Conservation (phyloP, 2,797 vertebrate genomes). For the Myripristis jacobus region DNA sequence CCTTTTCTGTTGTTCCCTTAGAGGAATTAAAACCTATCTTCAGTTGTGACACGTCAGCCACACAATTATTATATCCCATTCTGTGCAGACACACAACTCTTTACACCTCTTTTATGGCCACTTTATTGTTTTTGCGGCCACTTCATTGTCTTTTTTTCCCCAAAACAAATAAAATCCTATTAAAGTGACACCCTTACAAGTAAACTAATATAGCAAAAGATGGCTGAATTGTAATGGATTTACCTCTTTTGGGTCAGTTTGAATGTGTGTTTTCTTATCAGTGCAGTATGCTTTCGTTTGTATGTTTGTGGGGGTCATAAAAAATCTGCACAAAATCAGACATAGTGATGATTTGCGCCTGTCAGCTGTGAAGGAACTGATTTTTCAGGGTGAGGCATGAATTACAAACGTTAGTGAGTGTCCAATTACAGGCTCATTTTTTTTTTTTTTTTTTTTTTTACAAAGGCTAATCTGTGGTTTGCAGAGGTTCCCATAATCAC, state of each 20-base stretch:
- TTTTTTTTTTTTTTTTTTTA: no score
- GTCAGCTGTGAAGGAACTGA: not conserved
- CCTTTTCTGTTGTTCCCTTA: conserved; percentile 29
- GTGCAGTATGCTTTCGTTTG: not conserved
- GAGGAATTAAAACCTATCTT: conserved; percentile 18
- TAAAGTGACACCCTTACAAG: no score
- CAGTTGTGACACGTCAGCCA: conserved; percentile 14
- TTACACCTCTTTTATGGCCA: not conserved
- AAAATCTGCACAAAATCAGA: not conserved
- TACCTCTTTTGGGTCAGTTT: not conserved
- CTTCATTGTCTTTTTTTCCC: conserved; percentile 8
- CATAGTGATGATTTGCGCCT: not conserved
- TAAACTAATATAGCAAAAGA: no score
- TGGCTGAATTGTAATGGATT: not conserved
- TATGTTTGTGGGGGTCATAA: not conserved
- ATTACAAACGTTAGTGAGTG: not conserved
- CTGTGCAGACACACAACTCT: conserved; percentile 10
- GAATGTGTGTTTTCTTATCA: not conserved
- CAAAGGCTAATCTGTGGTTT: conserved; percentile 27
- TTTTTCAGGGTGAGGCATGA: not conserved
- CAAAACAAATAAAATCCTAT: not conserved
- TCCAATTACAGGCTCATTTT: not conserved
- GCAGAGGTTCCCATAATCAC: conserved; percentile 24
- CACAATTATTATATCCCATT: conserved; percentile 21
- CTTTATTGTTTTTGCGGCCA: conserved; percentile 9